Base-by-base conservation (phyloP, 2,113 vertebrate species). In the Mesitornis unicolor region DNA sequence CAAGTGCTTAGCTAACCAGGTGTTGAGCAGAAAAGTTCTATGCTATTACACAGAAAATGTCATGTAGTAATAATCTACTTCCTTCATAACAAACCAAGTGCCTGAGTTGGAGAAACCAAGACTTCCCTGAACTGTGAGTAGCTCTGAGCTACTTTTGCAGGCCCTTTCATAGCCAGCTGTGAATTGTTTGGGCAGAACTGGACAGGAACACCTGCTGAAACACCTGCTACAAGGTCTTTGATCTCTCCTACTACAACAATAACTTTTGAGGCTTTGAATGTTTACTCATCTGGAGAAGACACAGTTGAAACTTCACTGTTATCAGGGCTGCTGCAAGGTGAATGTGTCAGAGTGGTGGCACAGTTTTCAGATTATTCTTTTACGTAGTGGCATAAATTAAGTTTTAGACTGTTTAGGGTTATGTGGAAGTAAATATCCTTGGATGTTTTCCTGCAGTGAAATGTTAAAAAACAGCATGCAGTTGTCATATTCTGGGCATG, bases 151-250 rank as follows among this genome's bases (percentile, higher is more conserved):
- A 35, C 20, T 89, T 82, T 47, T 85, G 24, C n/a, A 24, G 36
- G 47, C 17, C 17, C 6, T 84, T 86, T 84, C n/a, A 21, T 48
- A 79, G 57, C 33, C 85, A 95, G 51, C 13, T 67, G 33, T 74
- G 69, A 93, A 84, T 65, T 79, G 51, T 84, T 82, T 88, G 81
- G 42, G 87, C 57, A 93, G 69, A 87, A 81, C 40, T 77, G 76
- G 76, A 84, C 61, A 84, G 65, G 63, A 95, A 77, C 82, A 92
- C 70, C 79, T 96, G 89, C 65, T 74, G 57, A 29, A 91, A 94
- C 95, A 97, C 76, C 93, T 96, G 92, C 63, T 92, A 17, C 13
- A 53, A 96, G 61, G 67, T 43, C 76, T 97, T 97, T 97, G 92
- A 96, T 95, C 79, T 95, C 65, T 79, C 26, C 38, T 71, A 28